Percentiles rank a stretch among this genome's conserved stretches.
phyloP scores from a whole-genome alignment of 2,113 vertebrate genomes.

The Sminthopsis crassicaudata region DNA sequence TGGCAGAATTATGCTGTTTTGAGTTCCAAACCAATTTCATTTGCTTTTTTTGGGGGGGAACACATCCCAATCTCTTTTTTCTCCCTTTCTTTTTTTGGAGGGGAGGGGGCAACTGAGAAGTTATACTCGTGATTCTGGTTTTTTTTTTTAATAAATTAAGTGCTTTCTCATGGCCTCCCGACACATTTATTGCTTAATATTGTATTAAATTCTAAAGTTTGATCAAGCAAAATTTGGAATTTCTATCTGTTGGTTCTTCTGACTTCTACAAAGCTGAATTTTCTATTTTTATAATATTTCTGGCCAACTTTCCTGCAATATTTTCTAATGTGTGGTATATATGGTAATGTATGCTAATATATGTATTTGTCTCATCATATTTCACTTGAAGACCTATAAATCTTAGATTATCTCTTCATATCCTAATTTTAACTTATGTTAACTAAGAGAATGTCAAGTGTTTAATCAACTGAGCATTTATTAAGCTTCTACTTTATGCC shows the following conservation, averaged over 20 bases:
- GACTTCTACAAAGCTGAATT: neutral
- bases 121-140: neutral
- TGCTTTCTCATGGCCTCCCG: neutral
- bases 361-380: neutral
- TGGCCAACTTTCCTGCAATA: neutral
- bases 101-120: neutral
- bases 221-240: neutral
- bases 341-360: neutral
- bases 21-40: neutral
- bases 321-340: neutral
- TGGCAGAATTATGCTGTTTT: neutral
- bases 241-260: neutral
- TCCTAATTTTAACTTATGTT: neutral
- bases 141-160: neutral
- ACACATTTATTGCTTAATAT: neutral
- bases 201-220: neutral
- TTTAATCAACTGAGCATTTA: neutral
- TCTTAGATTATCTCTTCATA: neutral
- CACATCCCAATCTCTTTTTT: neutral
- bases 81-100: neutral
- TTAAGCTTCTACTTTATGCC: neutral
- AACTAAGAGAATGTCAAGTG: neutral
- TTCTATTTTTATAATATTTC: neutral
- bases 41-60: neutral
- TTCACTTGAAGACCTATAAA: neutral